A percentile compares a stretch with the other conserved stretches of the same genome.
These are phyloP conservation scores for Oreortyx pictus DNA, from an alignment of 2,797 vertebrate genomes.

Conservation along the genomic window DNA sequence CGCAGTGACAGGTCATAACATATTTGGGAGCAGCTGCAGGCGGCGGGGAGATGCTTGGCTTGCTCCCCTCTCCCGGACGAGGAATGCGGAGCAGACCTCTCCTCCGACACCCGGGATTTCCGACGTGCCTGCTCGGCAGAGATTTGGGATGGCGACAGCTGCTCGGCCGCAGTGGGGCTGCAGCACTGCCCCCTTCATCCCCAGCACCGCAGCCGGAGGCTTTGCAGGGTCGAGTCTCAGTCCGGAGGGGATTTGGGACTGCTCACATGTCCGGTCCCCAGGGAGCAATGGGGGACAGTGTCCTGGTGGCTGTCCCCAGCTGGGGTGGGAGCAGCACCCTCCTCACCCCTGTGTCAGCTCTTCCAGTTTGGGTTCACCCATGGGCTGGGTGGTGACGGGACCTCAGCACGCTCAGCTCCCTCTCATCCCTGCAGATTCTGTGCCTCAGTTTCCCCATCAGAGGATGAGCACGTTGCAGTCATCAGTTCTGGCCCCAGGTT, in stretches of 20 bases:
- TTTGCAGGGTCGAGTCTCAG: not conserved
- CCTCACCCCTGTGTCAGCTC: fast-evolving
- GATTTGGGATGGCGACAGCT: slow-evolving; percentile 68
- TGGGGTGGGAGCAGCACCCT: not conserved
- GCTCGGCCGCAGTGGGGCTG: not conserved
- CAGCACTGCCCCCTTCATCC: not conserved
- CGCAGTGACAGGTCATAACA: slow-evolving; percentile 87
- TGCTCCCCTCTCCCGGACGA: slow-evolving; percentile 42
- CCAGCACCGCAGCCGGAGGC: fast-evolving
- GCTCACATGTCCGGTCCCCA: not conserved
- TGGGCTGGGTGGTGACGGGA: not conserved
- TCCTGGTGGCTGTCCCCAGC: fast-evolving
- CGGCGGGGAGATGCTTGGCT: slow-evolving; percentile 75
- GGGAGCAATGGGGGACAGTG: fast-evolving
- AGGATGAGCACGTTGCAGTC: not conserved
- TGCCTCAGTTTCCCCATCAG: not conserved
- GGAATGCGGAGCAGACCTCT: slow-evolving; percentile 69
- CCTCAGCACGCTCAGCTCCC: fast-evolving
- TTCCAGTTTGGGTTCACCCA: fast-evolving
- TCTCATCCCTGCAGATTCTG: fast-evolving
- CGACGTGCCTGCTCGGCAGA: not conserved
- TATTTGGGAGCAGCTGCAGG: slow-evolving; percentile 93
- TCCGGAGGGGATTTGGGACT: fast-evolving
- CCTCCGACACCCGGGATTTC: slow-evolving; percentile 54
- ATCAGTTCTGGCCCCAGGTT: not conserved